A percentile compares a stretch with the other conserved stretches of the same genome.
Evolutionary conservation across 1,140 invertebrate species (phyloP).

Genomic region (Latrodectus geometricus): DNA sequence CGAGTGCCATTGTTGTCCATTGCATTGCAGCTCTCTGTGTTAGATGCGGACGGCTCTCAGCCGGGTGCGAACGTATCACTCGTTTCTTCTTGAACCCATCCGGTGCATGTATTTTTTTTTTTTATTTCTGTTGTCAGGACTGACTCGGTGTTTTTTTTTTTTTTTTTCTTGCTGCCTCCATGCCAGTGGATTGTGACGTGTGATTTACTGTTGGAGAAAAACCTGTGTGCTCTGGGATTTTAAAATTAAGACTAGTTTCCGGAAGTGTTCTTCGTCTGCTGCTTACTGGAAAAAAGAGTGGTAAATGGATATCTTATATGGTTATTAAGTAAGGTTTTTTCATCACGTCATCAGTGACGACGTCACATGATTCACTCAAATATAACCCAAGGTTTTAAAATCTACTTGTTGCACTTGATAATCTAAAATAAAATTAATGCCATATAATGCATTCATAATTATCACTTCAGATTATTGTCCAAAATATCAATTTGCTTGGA

Average conservation of each 20-base stretch:
- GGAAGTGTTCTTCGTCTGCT: too few species aligned
- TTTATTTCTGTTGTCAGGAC: not conserved
- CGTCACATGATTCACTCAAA: too few species aligned
- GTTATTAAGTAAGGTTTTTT: too few species aligned
- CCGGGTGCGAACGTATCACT: slow-evolving; percentile 11
- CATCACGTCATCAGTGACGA: too few species aligned
- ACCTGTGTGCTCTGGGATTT: not conserved
- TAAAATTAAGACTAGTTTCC: not conserved
- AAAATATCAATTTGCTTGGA: too few species aligned
- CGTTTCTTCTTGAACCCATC: not conserved
- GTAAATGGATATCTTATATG: too few species aligned
- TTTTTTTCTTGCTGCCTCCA: not conserved
- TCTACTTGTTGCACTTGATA: too few species aligned
- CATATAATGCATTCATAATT: too few species aligned
- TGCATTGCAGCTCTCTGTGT: not conserved
- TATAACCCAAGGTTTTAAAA: too few species aligned
- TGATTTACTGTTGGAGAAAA: not conserved
- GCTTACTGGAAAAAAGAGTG: too few species aligned
- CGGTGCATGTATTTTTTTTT: slow-evolving; percentile 3
- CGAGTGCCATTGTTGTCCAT: slow-evolving; percentile 19
- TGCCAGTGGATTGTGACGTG: not conserved
- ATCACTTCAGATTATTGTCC: too few species aligned
- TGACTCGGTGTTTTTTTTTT: not conserved
- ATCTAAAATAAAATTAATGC: too few species aligned
- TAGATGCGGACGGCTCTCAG: slow-evolving; percentile 18